A percentile compares a stretch with the other conserved stretches of the same genome.
These are phyloP conservation scores for Eudemis profundana DNA, from an alignment of 2,888 invertebrate species.

Conservation along the genomic window DNA sequence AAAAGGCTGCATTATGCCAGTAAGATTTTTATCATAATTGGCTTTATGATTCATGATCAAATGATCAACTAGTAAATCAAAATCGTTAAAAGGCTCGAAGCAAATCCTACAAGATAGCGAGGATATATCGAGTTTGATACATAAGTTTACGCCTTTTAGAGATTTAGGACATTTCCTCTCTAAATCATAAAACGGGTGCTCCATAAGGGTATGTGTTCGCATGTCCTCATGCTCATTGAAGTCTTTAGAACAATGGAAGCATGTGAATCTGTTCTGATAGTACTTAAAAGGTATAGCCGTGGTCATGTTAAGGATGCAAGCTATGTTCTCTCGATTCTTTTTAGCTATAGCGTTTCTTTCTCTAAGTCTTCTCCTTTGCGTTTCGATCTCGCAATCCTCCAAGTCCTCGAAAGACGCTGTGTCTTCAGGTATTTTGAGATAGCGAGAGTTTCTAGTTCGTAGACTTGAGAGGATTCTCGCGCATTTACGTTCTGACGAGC, in stretches of 20 bases:
- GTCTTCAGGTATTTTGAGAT: conserved; percentile 4
- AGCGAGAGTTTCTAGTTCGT: conserved; percentile 6
- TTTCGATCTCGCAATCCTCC: conserved; percentile 33
- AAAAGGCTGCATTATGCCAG: conserved; percentile 46
- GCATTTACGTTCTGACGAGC: conserved; percentile 38
- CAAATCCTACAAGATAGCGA: conserved; percentile 48
- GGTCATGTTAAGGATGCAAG: conserved; percentile 47
- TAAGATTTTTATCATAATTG: conserved; percentile 45
- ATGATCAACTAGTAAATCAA: conserved; percentile 48
- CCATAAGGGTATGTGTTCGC: conserved; percentile 44
- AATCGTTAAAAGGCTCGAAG: conserved; percentile 42
- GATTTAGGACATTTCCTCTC: conserved; percentile 44
- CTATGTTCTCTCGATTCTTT: conserved; percentile 44
- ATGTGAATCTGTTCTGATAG: conserved; percentile 47
- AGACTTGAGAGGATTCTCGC: conserved; percentile 32
- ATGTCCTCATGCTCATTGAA: conserved; percentile 45
- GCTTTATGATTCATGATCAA: conserved; percentile 47
- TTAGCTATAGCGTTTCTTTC: conserved; percentile 41
- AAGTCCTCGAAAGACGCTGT: conserved; percentile 17
- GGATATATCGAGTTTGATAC: conserved; percentile 49
- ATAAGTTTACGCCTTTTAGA: conserved; percentile 43
- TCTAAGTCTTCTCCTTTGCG: conserved; percentile 25
- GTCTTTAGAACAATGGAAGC: conserved; percentile 47
- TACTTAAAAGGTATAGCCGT: conserved; percentile 49
- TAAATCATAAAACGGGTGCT: conserved; percentile 42